Base-by-base conservation (phyloP, 2,888 invertebrate species). In the Dysmachus trigonus region DNA sequence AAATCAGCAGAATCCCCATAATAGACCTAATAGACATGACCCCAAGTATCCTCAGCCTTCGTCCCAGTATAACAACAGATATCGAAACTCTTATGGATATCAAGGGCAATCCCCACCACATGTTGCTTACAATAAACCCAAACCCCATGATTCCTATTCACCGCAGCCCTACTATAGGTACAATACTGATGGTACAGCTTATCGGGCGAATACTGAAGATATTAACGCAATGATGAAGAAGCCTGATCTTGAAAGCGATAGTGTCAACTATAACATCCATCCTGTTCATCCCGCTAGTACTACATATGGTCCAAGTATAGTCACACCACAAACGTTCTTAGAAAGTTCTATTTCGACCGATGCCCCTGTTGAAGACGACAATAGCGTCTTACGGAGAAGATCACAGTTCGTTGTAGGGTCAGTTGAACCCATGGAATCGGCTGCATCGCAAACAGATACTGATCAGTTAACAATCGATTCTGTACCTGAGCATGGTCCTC, bases 381-480 rank as follows among this genome's bases (percentile, higher is more conserved):
- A 87, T 31, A 87, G 87, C 72, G 84, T 87, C 31, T 47, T 89
- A 73, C 85, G 86, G 74, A 83, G 87, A 72, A 92, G 93, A 51
- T 93, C 92, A 79, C 94, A 95, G 90, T 95, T 95, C 90, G 95
- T 95, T 0, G 95, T 95, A 1, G 95, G 95, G 0, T 95, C 93
- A 89, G 92, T 95, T 62, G 88, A 88, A 38, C 82, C 85, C 7
- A 27, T 81, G 30, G n/a, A 51, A 27, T 35, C 73, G 10, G 7
- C 62, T n/a, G 5, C 84, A 7, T 72, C 71, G 8, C 82, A 71
- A 33, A 72, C 76, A 8, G 77, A 86, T 41, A 85, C 87, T 7
- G 82, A 72, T 30, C 93, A 94, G 38, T 93, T 92, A 1, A 94
- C 94, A 1, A 94, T 94, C 0, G 94, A 93, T 4, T 93, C 94